A percentile compares a stretch with the other conserved stretches of the same genome.
Evolutionary conservation across 2,888 invertebrate species (phyloP).

Genomic region (Argynnis bischoffii): DNA sequence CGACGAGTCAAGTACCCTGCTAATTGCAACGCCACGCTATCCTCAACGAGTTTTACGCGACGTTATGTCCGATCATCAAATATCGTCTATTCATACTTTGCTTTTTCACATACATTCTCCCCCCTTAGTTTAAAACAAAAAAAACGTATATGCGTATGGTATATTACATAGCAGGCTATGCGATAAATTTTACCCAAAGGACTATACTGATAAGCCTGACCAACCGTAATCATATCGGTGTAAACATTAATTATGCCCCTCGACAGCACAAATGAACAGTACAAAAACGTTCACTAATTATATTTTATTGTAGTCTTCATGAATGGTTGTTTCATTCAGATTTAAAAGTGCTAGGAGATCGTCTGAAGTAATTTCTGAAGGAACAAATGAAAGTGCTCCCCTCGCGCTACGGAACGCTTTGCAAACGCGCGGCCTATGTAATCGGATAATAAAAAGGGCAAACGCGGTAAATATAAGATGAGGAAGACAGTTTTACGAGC

Average conservation of each 20-base stretch:
- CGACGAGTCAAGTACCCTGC: constrained; percentile 74
- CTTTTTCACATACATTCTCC: not conserved
- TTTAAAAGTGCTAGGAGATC: constrained; percentile 53
- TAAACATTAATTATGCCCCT: constrained; percentile 72
- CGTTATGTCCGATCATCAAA: constrained; percentile 55
- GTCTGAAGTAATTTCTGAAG: constrained; percentile 78
- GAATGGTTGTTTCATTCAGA: constrained; percentile 49
- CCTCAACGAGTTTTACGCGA: constrained; percentile 56
- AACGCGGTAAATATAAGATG: constrained; percentile 83
- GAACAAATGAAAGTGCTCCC: constrained; percentile 82
- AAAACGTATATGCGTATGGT: constrained; percentile 37
- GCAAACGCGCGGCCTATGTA: constrained; percentile 80
- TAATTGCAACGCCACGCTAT: constrained; percentile 75
- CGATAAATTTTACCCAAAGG: constrained; percentile 65
- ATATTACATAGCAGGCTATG: constrained; percentile 43
- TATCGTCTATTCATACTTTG: constrained; percentile 50
- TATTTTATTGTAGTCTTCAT: constrained; percentile 55
- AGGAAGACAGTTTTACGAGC: constrained; percentile 83
- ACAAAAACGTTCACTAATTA: constrained; percentile 72
- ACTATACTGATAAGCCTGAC: constrained; percentile 68
- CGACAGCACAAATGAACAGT: constrained; percentile 60
- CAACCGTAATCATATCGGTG: constrained; percentile 74
- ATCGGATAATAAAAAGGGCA: constrained; percentile 83
- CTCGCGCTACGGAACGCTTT: constrained; percentile 74
- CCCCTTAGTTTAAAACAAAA: not conserved